Base-by-base conservation (phyloP, 2,113 vertebrate genomes). In the Mus spicilegus region DNA sequence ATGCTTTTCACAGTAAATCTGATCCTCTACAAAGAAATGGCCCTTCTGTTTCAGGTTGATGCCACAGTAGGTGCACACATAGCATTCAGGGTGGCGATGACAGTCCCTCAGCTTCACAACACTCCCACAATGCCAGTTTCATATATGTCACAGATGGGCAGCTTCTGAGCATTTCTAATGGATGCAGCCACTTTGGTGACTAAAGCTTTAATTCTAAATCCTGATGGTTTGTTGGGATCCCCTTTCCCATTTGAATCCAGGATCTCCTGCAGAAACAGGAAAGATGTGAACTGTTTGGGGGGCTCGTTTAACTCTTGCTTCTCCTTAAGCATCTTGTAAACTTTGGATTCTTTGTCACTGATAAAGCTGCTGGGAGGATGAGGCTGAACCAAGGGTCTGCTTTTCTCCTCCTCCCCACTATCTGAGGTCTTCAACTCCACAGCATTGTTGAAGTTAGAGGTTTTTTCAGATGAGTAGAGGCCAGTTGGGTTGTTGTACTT, bases 111-210 rank as follows among this genome's bases (percentile, higher is more conserved):
- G 98, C 98, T 99, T 99, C 93, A 99, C 99, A 77, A 42, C 95
- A 99, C 99, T 99, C 98, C 99, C 99, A 99, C 99, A 96, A 99
- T 99, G 97, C 99, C 99, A 7, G 99, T 99, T 91, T 99, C 99
- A 97, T 99, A 99, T 97, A 99, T 99, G 90, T 99, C 99, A 33
- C 99, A 99, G 84, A 99, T 88, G 56, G 99, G 99, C 96, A 99
- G 94, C 97, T 99, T 99, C 95, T 99, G 99, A 51, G 98, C 97
- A 89, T 99, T 99, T 70, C 99, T 99, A 67, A 99, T 97, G 0
- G 99, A 99, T 0, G 99, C 98, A 3, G 99, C 99, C 33, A 99
- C 99, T 99, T 99, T 99, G 82, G 98, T 99, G 36, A 99, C 98
- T 0, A 99, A 99, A 2, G 99, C 98, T 98, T 99, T 99, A 90